These are phyloP conservation scores for Cryptus viduatorius DNA, from an alignment of 2,888 invertebrate species.

Conservation along the genomic window DNA sequence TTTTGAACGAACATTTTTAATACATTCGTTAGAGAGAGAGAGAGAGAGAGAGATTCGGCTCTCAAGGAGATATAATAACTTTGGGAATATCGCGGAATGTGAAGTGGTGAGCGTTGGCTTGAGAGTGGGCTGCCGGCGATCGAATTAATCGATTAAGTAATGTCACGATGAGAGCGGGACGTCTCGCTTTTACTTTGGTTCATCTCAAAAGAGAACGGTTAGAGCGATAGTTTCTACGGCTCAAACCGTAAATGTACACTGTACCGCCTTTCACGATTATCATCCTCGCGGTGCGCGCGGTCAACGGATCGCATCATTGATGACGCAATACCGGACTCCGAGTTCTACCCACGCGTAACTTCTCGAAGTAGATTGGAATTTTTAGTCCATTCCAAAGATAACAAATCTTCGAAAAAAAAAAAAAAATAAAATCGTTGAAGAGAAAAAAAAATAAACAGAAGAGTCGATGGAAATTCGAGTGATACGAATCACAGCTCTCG, in stretches of 20 bases:
- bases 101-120: background rate
- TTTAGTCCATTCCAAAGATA: background rate
- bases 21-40: too few relatives aligned
- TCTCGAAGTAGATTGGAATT: conserved; percentile 21
- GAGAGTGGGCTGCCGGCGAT: background rate
- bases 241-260: background rate
- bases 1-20: too few relatives aligned
- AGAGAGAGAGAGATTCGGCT: too few relatives aligned
- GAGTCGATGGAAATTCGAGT: too few relatives aligned
- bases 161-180: background rate
- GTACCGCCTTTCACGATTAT: conserved; percentile 22
- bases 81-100: background rate
- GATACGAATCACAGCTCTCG: too few relatives aligned
- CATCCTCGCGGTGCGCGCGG: conserved; percentile 2
- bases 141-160: conserved; percentile 14
- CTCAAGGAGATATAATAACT: background rate
- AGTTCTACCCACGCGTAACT: background rate
- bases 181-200: conserved; percentile 29
- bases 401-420: background rate
- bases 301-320: background rate
- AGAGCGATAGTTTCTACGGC: background rate
- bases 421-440: background rate
- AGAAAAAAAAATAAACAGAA: background rate
- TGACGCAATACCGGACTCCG: conserved; percentile 11
- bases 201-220: conserved; percentile 36